Conservation (phyloP, 2,888 invertebrate species). For the Eupithecia inturbata region DNA sequence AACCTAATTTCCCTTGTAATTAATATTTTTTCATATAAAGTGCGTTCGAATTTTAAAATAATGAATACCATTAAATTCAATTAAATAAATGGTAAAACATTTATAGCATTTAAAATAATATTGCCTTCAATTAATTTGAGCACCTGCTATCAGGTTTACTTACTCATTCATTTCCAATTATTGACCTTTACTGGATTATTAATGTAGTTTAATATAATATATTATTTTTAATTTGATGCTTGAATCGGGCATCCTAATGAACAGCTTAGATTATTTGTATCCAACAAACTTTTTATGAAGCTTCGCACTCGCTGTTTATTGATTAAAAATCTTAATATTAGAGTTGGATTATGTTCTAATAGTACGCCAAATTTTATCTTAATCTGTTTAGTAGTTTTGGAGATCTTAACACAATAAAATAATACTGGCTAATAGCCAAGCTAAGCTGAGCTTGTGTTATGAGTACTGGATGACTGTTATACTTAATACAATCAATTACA, state of each 20-base stretch:
- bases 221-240: background rate
- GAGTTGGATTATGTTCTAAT: too few species aligned
- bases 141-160: conserved; percentile 35
- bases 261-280: too few species aligned
- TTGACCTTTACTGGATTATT: background rate
- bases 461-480: too few species aligned
- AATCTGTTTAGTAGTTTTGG: too few species aligned
- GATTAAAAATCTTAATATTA: too few species aligned
- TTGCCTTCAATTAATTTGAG: conserved; percentile 33
- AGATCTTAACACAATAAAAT: too few species aligned
- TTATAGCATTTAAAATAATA: conserved; percentile 30
- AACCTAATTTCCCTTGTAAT: background rate
- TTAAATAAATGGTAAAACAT: conserved; percentile 20
- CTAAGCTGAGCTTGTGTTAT: too few species aligned
- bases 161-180: conserved; percentile 14
- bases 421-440: too few species aligned
- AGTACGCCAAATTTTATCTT: too few species aligned
- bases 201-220: background rate
- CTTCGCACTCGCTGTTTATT: too few species aligned
- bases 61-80: background rate
- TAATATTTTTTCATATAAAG: background rate
- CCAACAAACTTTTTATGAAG: too few species aligned
- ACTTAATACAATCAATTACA: too few species aligned
- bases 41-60: background rate
- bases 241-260: background rate